Percentiles rank a stretch among this genome's conserved stretches.
Evolutionary conservation across 2,888 invertebrate genomes (phyloP).

Genomic region (Ectropis crepuscularia): DNA sequence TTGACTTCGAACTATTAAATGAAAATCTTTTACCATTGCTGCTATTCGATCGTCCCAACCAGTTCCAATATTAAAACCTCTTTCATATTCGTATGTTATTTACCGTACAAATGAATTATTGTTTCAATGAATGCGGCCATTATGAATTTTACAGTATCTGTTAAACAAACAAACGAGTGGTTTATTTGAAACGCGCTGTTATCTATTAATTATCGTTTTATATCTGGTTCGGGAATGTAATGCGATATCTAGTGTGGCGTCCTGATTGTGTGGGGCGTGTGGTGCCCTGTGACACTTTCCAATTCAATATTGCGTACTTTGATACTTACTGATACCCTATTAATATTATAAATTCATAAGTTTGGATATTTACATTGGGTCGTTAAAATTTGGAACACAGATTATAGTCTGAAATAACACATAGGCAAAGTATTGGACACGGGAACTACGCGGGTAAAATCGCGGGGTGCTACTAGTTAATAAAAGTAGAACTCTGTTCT

Average conservation of each 20-base stretch:
- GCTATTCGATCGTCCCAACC: neutral
- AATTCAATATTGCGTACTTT: neutral
- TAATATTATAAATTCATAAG: neutral
- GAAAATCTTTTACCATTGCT: neutral
- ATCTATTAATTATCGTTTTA: neutral
- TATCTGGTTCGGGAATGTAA: neutral
- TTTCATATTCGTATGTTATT: neutral
- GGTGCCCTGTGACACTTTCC: conserved; percentile 7
- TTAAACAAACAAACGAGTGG: neutral
- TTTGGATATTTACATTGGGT: too few species aligned
- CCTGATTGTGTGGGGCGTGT: neutral
- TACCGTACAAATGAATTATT: neutral
- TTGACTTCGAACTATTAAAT: conserved; percentile 6
- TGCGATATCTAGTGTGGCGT: neutral
- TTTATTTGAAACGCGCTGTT: neutral
- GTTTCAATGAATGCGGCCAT: neutral
- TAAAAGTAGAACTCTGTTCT: too few species aligned
- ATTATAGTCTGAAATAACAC: too few species aligned
- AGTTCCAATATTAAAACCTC: neutral
- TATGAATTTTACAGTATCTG: neutral
- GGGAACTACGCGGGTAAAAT: too few species aligned
- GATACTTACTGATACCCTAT: neutral
- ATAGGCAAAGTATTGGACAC: too few species aligned
- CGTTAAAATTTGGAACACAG: too few species aligned
- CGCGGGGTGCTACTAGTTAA: too few species aligned